phyloP scores from a whole-genome alignment of 2,113 vertebrate species.

The Petaurus breviceps region DNA sequence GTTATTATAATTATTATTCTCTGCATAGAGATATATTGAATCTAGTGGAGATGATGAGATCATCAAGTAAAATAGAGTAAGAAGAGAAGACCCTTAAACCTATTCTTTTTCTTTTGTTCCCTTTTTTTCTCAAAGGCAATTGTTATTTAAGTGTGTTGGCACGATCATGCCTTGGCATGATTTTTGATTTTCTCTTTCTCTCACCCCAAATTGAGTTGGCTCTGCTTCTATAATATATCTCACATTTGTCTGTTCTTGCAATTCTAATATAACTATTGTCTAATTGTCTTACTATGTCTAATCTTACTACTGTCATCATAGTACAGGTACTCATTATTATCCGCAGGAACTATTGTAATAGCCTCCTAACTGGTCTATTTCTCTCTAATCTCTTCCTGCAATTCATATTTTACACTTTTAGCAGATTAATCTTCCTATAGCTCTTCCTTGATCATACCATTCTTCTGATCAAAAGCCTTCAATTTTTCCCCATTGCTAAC shows the following conservation, averaged over 20 bases:
- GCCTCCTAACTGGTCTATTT: neutral
- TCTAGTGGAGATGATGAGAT: neutral
- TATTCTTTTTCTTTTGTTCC: neutral
- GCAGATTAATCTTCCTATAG: neutral
- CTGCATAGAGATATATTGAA: neutral
- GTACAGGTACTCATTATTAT: neutral
- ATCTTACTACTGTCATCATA: neutral
- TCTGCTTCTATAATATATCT: neutral
- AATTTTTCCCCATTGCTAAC: neutral
- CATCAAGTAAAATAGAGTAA: neutral
- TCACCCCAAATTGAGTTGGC: neutral
- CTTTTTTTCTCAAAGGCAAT: neutral
- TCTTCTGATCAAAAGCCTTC: neutral
- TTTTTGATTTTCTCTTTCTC: neutral
- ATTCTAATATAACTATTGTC: neutral
- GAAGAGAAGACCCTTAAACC: neutral
- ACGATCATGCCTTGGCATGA: neutral
- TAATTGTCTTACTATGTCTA: neutral
- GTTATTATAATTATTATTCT: neutral
- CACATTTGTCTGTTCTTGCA: neutral
- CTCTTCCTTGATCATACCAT: neutral
- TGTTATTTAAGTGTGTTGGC: neutral
- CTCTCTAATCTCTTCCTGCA: neutral
- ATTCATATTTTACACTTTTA: neutral
- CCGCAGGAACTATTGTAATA: neutral